Evolutionary conservation across 2,113 vertebrate genomes (phyloP).

Genomic region (Castor canadensis): DNA sequence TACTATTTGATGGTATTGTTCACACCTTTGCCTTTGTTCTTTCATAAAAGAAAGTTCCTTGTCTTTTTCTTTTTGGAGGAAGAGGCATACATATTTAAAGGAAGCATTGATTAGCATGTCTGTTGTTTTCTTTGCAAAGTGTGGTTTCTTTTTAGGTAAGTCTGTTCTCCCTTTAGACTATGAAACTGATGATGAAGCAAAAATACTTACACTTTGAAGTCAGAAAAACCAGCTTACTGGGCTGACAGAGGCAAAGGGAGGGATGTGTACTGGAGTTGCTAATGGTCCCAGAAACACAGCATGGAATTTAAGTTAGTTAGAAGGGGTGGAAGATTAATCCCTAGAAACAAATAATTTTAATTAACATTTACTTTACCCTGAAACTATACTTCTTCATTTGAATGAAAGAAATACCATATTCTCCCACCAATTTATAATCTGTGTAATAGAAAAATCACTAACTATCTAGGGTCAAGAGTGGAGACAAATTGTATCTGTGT

Average conservation of each 20-base stretch:
- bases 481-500: not conserved
- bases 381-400: constrained; percentile 31
- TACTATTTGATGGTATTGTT: constrained; percentile 20
- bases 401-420: not conserved
- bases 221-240: constrained; percentile 54
- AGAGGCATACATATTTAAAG: constrained; percentile 52
- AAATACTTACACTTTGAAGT: constrained; percentile 67
- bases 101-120: constrained; percentile 2
- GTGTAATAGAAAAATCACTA: not conserved
- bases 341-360: constrained; percentile 50
- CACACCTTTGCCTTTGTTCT: not conserved
- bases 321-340: not conserved
- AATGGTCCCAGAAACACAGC: not conserved
- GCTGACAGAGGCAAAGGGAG: constrained; percentile 30
- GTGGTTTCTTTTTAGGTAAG: constrained; percentile 49
- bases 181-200: constrained; percentile 63
- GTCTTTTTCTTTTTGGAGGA: not conserved
- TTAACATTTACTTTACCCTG: constrained; percentile 21
- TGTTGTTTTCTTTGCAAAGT: constrained; percentile 49
- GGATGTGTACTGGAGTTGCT: constrained; percentile 31
- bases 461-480: not conserved
- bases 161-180: constrained; percentile 23
- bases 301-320: constrained; percentile 45
- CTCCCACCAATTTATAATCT: not conserved
- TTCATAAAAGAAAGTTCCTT: not conserved